phyloP scores from a whole-genome alignment of 2,888 invertebrate genomes.

The Lasioglossum villosulum region DNA sequence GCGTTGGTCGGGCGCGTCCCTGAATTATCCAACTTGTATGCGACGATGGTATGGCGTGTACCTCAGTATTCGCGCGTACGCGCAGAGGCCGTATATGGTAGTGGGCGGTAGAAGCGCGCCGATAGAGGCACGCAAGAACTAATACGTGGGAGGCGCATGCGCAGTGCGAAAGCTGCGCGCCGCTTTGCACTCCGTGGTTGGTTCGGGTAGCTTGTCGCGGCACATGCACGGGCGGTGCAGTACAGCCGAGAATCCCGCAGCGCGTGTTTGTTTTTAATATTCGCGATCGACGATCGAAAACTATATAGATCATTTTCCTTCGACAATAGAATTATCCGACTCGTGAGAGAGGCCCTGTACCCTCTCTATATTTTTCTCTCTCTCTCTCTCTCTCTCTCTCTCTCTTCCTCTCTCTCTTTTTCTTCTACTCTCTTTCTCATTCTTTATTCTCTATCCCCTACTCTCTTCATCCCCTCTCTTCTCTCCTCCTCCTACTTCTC shows the following conservation, averaged over 20 bases:
- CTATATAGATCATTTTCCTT: slow-evolving; percentile 35
- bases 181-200: slow-evolving; percentile 45
- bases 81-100: slow-evolving; percentile 82
- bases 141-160: slow-evolving; percentile 51
- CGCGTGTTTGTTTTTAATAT: slow-evolving; percentile 72
- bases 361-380: slow-evolving; percentile 33
- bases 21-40: slow-evolving; percentile 71
- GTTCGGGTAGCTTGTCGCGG: slow-evolving; percentile 61
- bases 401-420: slow-evolving; percentile 13
- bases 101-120: slow-evolving; percentile 79
- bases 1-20: slow-evolving; percentile 42
- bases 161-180: slow-evolving; percentile 56
- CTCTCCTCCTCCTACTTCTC: slow-evolving; percentile 30
- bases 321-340: slow-evolving; percentile 54
- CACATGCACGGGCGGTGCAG: slow-evolving; percentile 76
- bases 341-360: slow-evolving; percentile 59
- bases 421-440: slow-evolving; percentile 24
- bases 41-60: slow-evolving; percentile 67
- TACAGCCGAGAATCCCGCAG: slow-evolving; percentile 80
- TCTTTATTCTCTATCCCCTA: slow-evolving; percentile 8
- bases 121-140: slow-evolving; percentile 43
- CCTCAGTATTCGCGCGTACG: slow-evolving; percentile 69
- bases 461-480: slow-evolving; percentile 3
- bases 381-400: not conserved
- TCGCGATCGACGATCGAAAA: slow-evolving; percentile 65